phyloP scores from a whole-genome alignment of 2,888 invertebrate genomes.

The Xanthostigma xanthostigma region DNA sequence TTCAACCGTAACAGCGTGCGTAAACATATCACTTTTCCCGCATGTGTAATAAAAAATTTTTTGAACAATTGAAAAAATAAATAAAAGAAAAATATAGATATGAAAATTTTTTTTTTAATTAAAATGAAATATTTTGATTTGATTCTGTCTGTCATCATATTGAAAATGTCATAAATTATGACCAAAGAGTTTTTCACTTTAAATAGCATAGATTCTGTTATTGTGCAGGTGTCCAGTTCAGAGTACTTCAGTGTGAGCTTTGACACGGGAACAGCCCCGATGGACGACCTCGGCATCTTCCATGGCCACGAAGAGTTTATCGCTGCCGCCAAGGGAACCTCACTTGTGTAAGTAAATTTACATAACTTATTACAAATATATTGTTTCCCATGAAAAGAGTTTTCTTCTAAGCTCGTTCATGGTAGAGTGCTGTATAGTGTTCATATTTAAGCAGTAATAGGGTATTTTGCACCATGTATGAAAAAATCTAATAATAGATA shows the following conservation, averaged over 20 bases:
- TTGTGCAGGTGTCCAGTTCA: conserved; percentile 50
- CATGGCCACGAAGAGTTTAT: conserved; percentile 46
- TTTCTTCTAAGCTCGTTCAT: too few species aligned
- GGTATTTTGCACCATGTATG: too few species aligned
- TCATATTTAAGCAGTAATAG: too few species aligned
- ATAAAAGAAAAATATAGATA: too few species aligned
- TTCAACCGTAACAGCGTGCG: too few species aligned
- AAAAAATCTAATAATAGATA: too few species aligned
- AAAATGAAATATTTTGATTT: background rate
- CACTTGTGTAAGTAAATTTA: conserved; percentile 41
- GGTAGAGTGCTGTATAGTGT: too few species aligned
- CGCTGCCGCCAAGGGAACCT: conserved; percentile 48
- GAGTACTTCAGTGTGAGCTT: conserved; percentile 59
- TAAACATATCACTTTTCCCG: too few species aligned
- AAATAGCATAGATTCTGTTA: conserved; percentile 12
- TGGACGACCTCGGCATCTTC: conserved; percentile 31
- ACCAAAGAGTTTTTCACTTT: too few species aligned
- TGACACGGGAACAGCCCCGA: conserved; percentile 29
- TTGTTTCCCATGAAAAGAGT: too few species aligned
- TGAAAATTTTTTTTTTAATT: background rate
- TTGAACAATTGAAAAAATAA: too few species aligned
- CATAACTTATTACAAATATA: background rate
- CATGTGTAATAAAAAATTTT: too few species aligned
- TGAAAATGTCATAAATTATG: background rate
- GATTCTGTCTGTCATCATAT: background rate